phyloP scores from a whole-genome alignment of 2,797 vertebrate genomes.

The Arremon brunneinucha region DNA sequence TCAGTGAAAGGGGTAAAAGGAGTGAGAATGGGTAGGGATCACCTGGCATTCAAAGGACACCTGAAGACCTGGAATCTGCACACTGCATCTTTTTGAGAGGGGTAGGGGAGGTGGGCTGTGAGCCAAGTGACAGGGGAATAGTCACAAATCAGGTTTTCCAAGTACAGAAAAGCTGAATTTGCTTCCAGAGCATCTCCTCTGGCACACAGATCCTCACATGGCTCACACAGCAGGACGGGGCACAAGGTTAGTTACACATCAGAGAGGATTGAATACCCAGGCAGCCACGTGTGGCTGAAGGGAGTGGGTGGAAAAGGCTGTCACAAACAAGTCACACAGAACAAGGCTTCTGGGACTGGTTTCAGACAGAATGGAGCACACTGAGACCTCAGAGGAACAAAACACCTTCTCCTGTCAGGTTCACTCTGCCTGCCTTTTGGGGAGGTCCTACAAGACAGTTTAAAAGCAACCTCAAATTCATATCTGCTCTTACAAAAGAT shows the following conservation, averaged over 20 bases:
- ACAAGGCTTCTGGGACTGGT: background rate
- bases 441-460: background rate
- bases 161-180: background rate
- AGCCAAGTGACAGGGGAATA: background rate
- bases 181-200: background rate
- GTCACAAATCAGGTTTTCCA: background rate
- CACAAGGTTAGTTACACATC: background rate
- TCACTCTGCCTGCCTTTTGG: accelerated
- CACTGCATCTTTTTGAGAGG: background rate
- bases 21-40: background rate
- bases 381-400: background rate
- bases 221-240: accelerated
- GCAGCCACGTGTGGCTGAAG: background rate
- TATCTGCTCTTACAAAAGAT: background rate
- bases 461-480: background rate
- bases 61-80: background rate
- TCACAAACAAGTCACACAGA: background rate
- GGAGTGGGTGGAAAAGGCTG: background rate
- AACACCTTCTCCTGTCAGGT: background rate
- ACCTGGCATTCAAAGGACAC: background rate
- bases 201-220: background rate
- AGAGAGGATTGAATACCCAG: background rate
- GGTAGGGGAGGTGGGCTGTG: background rate
- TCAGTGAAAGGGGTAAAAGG: background rate
- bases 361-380: accelerated